Conservation (phyloP, 2,113 vertebrate species). For the Grus americana region DNA sequence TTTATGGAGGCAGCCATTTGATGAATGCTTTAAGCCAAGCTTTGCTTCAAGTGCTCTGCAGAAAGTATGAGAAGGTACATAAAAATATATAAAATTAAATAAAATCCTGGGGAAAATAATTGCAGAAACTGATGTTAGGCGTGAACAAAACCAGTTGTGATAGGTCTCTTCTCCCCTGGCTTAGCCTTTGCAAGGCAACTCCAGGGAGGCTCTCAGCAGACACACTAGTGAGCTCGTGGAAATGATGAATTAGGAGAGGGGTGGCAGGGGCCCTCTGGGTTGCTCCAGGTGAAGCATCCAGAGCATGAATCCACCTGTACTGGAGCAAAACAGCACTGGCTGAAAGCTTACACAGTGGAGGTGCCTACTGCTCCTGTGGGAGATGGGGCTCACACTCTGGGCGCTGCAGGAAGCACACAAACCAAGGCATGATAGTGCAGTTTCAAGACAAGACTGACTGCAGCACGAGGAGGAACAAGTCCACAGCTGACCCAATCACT, state of each 20-base stretch:
- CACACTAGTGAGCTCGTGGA: not conserved
- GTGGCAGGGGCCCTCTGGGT: not conserved
- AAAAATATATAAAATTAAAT: not conserved
- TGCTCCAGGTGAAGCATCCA: not conserved
- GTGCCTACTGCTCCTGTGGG: not conserved
- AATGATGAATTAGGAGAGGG: not conserved
- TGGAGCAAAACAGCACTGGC: not conserved
- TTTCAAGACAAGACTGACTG: not conserved
- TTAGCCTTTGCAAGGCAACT: not conserved
- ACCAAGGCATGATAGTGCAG: not conserved
- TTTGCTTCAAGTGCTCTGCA: not conserved
- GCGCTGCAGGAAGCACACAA: not conserved
- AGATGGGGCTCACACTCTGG: not conserved
- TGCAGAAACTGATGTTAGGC: not conserved
- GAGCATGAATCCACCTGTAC: not conserved
- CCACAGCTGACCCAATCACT: not conserved
- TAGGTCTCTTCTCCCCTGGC: not conserved
- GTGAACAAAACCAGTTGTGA: not conserved
- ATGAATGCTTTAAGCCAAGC: not conserved
- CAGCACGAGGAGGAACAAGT: rapidly evolving
- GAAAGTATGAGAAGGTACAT: not conserved
- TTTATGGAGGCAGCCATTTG: not conserved
- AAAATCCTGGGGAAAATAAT: not conserved
- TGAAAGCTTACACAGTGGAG: not conserved
- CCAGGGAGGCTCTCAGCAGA: not conserved